Percentiles rank a stretch among this genome's conserved stretches.
Conservation (phyloP, 2,797 vertebrate species). For the Momotus momota region DNA sequence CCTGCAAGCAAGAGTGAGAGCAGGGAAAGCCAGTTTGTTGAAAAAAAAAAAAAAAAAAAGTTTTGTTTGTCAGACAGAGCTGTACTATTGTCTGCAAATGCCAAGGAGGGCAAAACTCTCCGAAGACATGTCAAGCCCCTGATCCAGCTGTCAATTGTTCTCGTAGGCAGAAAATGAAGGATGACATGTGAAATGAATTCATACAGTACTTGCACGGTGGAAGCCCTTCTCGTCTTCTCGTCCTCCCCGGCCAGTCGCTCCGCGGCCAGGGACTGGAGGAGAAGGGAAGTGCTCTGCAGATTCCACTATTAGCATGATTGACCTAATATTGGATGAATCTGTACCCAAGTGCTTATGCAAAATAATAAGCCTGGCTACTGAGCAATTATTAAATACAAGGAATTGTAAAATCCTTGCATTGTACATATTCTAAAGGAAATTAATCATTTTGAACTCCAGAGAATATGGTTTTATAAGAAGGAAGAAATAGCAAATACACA, state of each 20-base stretch:
- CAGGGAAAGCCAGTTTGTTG: neutral
- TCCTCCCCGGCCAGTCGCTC: neutral
- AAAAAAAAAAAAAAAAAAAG: neutral
- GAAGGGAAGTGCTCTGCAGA: neutral
- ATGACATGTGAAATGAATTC: conserved; percentile 7
- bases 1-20: neutral
- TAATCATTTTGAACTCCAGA: conserved; percentile 76
- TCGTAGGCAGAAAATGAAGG: conserved; percentile 48
- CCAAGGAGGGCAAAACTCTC: conserved; percentile 31
- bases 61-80: conserved; percentile 50
- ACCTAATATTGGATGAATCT: conserved; percentile 25
- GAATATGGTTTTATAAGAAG: conserved; percentile 71
- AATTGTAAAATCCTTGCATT: conserved; percentile 77
- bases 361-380: conserved; percentile 70
- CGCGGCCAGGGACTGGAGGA: neutral
- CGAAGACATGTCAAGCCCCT: conserved; percentile 32
- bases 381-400: conserved; percentile 77
- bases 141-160: conserved; percentile 51
- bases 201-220: neutral
- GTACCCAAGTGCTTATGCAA: conserved; percentile 21
- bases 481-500: conserved; percentile 74
- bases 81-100: conserved; percentile 24
- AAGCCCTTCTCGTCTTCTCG: neutral
- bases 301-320: neutral
- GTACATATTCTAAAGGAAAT: conserved; percentile 75